phyloP scores from a whole-genome alignment of 1,140 invertebrate species.

The Hycleus cichorii region DNA sequence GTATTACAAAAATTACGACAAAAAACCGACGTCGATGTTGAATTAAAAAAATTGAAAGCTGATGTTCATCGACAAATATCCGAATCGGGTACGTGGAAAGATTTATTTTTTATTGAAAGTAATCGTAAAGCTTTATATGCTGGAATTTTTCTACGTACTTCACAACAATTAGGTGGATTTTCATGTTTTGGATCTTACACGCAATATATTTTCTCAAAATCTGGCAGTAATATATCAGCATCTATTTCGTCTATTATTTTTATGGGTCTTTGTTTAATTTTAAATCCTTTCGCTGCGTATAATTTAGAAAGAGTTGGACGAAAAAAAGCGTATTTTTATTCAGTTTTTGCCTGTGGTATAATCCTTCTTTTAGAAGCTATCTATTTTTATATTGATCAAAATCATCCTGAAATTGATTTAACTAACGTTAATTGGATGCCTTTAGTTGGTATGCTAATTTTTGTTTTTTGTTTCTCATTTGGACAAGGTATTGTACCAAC shows the following conservation, averaged over 20 bases:
- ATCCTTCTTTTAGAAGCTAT: conserved; percentile 47
- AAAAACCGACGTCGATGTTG: conserved; percentile 27
- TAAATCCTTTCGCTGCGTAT: conserved; percentile 51
- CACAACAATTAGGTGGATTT: conserved; percentile 28
- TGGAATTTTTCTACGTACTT: conserved; percentile 20
- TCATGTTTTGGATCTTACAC: conserved; percentile 23
- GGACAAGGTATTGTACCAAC: conserved; percentile 31
- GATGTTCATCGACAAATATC: conserved; percentile 32
- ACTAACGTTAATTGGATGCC: conserved; percentile 31
- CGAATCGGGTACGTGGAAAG: conserved; percentile 35
- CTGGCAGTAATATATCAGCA: conserved; percentile 25
- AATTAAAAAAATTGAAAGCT: conserved; percentile 24
- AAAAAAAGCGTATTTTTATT: conserved; percentile 55
- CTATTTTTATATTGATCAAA: conserved; percentile 50
- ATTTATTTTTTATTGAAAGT: conserved; percentile 26
- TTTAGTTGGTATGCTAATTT: conserved; percentile 26
- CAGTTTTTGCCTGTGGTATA: conserved; percentile 47
- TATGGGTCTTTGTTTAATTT: conserved; percentile 51
- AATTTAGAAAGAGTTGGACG: conserved; percentile 64
- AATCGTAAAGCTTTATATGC: conserved; percentile 30
- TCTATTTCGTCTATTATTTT: conserved; percentile 25
- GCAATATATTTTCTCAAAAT: conserved; percentile 32
- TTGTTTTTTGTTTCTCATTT: conserved; percentile 19
- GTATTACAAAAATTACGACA: conserved; percentile 23
- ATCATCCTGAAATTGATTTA: conserved; percentile 20